Percentiles rank a stretch among this genome's conserved stretches.
Evolutionary conservation across 2,113 vertebrate genomes (phyloP).

Genomic region (Istiophorus platypterus): DNA sequence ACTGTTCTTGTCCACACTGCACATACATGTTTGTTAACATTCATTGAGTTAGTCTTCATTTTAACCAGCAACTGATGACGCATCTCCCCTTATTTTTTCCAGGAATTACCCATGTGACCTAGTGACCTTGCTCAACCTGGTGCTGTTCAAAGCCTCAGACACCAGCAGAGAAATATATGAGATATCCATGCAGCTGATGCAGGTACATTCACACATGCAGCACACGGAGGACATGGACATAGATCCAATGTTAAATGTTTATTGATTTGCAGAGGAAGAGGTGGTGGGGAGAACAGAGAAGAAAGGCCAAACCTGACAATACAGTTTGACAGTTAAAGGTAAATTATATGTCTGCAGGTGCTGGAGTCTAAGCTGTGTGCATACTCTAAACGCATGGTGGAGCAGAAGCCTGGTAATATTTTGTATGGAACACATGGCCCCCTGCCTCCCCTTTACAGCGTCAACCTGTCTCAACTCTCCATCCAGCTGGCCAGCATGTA

Average conservation of each 20-base stretch:
- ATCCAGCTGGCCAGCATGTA: constrained; percentile 97
- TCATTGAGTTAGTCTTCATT: neutral
- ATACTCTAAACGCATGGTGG: constrained; percentile 95
- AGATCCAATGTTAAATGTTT: neutral
- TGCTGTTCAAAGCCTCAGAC: constrained; percentile 98
- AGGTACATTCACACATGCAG: constrained; percentile 82
- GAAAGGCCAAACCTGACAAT: neutral
- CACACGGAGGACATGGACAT: neutral
- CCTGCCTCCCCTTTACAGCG: constrained; percentile 94
- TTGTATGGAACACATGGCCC: constrained; percentile 95
- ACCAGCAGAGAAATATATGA: constrained; percentile 98
- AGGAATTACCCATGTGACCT: constrained; percentile 99
- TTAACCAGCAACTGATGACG: neutral
- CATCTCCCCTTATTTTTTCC: constrained; percentile 32
- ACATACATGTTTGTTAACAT: neutral
- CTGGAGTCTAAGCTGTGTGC: constrained; percentile 95
- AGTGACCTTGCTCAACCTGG: constrained; percentile 95
- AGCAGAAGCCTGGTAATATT: constrained; percentile 94
- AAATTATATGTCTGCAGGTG: constrained; percentile 83
- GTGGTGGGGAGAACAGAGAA: neutral
- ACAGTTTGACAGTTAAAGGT: neutral
- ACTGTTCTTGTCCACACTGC: neutral
- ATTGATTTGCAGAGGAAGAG: neutral
- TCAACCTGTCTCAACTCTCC: constrained; percentile 93
- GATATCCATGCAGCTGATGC: constrained; percentile 99